Evolutionary conservation across 2,797 vertebrate species (phyloP).

Genomic region (Argyrosomus regius): DNA sequence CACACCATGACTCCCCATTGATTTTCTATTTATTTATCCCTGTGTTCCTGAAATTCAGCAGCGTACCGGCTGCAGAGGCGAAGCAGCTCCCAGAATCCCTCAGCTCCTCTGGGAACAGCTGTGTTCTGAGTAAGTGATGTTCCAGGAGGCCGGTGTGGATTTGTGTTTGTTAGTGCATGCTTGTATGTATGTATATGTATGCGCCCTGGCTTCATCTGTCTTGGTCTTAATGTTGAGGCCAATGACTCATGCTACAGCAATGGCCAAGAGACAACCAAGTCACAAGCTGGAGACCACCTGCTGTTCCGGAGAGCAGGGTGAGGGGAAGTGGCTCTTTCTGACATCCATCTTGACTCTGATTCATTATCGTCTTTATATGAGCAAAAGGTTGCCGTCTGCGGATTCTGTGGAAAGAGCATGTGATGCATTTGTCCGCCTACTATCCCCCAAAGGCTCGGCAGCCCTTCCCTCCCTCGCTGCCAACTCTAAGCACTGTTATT

Average conservation of each 20-base stretch:
- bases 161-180: constrained; percentile 27
- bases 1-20: constrained; percentile 58
- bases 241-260: constrained; percentile 62
- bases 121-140: constrained; percentile 46
- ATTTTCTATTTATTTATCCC: constrained; percentile 71
- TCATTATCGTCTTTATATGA: constrained; percentile 74
- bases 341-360: constrained; percentile 67
- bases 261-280: constrained; percentile 63
- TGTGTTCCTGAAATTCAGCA: constrained; percentile 56
- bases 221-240: constrained; percentile 57
- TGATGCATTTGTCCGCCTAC: constrained; percentile 72
- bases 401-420: constrained; percentile 49
- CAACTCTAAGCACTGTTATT: constrained; percentile 76
- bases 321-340: constrained; percentile 37
- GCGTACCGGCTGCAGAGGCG: constrained; percentile 31
- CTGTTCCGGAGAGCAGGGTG: constrained; percentile 56
- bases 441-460: constrained; percentile 59
- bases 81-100: constrained; percentile 48
- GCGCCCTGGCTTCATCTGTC: constrained; percentile 51
- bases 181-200: constrained; percentile 22
- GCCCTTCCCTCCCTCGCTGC: constrained; percentile 59
- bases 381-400: constrained; percentile 68
- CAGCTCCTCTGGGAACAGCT: constrained; percentile 58
- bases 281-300: constrained; percentile 69
- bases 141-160: constrained; percentile 24